Conservation (phyloP, 2,113 vertebrate genomes). For the Hippolais icterina region DNA sequence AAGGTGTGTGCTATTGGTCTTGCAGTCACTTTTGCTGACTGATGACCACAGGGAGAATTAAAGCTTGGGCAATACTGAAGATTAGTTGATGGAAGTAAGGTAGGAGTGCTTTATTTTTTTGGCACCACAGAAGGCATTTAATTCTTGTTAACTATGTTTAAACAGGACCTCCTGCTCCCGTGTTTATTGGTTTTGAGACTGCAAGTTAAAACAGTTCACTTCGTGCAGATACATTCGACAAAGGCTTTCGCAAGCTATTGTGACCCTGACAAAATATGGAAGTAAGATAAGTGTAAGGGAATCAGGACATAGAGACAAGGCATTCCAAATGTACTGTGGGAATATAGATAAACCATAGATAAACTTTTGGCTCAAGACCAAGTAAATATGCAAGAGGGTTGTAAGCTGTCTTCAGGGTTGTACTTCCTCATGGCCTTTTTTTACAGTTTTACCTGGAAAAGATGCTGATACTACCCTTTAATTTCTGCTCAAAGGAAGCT, state of each 20-base stretch:
- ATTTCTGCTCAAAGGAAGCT: neutral
- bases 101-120: neutral
- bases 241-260: neutral
- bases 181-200: neutral
- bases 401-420: neutral
- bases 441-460: neutral
- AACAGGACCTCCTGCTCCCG: neutral
- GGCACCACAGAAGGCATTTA: neutral
- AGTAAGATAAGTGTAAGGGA: neutral
- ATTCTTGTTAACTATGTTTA: neutral
- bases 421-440: neutral
- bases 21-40: neutral
- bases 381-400: neutral
- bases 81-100: neutral
- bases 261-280: neutral
- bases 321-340: neutral
- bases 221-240: neutral
- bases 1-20: neutral
- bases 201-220: neutral
- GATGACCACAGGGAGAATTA: neutral
- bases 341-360: neutral
- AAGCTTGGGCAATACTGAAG: neutral
- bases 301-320: neutral
- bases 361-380: neutral
- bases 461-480: neutral